Evolutionary conservation across 2,888 invertebrate species (phyloP).

Genomic region (Machimus atricapillus): DNA sequence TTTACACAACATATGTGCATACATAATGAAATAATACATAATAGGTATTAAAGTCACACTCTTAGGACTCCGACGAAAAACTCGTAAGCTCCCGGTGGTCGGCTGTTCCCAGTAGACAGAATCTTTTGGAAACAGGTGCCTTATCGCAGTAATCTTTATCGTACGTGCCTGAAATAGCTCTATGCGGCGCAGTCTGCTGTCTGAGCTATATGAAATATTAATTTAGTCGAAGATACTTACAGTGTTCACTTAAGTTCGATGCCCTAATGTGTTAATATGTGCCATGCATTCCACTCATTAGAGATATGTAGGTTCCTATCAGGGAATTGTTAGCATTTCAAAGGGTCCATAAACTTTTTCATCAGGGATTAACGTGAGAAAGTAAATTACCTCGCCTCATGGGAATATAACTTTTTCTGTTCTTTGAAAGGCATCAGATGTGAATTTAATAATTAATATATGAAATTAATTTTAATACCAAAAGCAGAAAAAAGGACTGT

Average conservation of each 20-base stretch:
- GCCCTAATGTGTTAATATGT: background rate
- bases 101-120: background rate
- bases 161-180: background rate
- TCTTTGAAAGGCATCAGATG: background rate
- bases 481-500: background rate
- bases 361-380: background rate
- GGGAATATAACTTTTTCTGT: background rate
- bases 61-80: background rate
- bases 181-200: background rate
- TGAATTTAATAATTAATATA: background rate
- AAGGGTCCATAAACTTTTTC: background rate
- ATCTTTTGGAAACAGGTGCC: constrained; percentile 6
- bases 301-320: background rate
- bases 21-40: background rate
- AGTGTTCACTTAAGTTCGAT: background rate
- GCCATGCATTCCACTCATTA: background rate
- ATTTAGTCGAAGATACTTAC: background rate
- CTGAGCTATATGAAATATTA: background rate
- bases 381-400: background rate
- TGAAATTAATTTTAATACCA: background rate
- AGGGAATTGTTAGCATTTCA: background rate
- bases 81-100: background rate
- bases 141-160: background rate
- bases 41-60: background rate
- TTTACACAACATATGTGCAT: background rate